phyloP scores from a whole-genome alignment of 37 sponge, comb jelly and placozoan genomes.

The Diacarnus erythraeanus region DNA sequence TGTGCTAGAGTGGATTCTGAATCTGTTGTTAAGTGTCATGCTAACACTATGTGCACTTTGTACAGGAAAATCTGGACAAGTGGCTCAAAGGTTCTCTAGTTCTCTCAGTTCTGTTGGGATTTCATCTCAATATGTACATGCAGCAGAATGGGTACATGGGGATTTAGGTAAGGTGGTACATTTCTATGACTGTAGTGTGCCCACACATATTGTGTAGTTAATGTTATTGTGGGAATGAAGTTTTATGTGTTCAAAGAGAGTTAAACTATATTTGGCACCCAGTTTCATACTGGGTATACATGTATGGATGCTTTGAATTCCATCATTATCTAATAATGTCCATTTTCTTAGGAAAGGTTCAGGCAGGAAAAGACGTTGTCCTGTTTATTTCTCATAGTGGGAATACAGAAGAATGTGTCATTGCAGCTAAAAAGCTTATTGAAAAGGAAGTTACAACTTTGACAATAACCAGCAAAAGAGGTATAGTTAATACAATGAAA shows the following conservation, averaged over 20 bases:
- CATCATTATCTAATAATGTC: too few relatives aligned
- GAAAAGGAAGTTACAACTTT: constrained; percentile 37
- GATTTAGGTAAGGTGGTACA: constrained; percentile 82
- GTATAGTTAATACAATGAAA: constrained; percentile 28
- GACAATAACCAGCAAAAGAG: constrained; percentile 37
- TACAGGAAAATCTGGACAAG: constrained; percentile 82
- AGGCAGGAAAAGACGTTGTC: constrained; percentile 53
- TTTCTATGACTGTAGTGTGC: too few relatives aligned
- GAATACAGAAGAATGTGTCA: constrained; percentile 61
- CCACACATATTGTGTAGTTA: too few relatives aligned
- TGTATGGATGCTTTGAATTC: too few relatives aligned
- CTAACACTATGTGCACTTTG: too few relatives aligned
- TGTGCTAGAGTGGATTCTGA: too few relatives aligned
- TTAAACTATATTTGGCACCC: too few relatives aligned
- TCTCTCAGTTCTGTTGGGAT: constrained; percentile 77
- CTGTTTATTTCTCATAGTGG: constrained; percentile 88
- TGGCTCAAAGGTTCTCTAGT: constrained; percentile 66
- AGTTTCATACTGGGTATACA: too few relatives aligned
- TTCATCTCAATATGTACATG: constrained; percentile 66
- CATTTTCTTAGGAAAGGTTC: constrained; percentile 47
- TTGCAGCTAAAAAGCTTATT: constrained; percentile 50
- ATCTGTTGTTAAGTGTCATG: too few relatives aligned
- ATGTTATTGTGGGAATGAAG: too few relatives aligned
- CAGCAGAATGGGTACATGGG: constrained; percentile 82
- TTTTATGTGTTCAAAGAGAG: too few relatives aligned